A percentile compares a stretch with the other conserved stretches of the same genome.
Conservation (phyloP, 2,797 vertebrate species). For the Chloroceryle inda region DNA sequence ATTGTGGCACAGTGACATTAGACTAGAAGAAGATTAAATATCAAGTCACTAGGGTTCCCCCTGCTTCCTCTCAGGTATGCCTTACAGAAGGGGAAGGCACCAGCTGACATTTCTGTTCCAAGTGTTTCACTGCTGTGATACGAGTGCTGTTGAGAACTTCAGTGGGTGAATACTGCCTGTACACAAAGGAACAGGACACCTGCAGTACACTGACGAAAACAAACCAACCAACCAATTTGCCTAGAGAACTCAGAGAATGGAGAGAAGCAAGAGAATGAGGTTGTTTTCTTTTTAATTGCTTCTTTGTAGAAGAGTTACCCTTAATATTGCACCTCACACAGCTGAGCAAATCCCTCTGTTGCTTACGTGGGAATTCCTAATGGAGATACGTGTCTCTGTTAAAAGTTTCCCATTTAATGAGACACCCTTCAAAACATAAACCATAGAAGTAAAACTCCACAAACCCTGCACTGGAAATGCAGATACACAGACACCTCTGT, state of each 20-base stretch:
- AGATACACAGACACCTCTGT: not conserved
- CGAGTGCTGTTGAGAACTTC: not conserved
- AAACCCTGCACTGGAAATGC: not conserved
- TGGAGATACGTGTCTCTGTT: not conserved
- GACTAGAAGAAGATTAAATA: not conserved
- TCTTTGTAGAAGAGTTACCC: not conserved
- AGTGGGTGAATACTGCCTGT: rapidly evolving
- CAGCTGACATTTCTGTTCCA: not conserved
- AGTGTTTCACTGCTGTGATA: not conserved
- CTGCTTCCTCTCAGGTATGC: not conserved
- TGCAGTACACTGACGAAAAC: not conserved
- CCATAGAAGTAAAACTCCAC: not conserved
- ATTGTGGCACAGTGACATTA: not conserved
- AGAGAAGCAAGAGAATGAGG: not conserved
- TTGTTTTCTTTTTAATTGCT: not conserved
- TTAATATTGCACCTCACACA: not conserved
- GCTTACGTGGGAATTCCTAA: not conserved
- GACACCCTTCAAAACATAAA: not conserved
- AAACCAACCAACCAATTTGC: not conserved
- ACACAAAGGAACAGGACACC: not conserved
- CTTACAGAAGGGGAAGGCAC: not conserved
- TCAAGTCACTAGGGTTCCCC: not conserved
- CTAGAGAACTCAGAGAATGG: not conserved
- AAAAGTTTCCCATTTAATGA: not conserved
- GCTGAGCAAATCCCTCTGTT: not conserved